Base-by-base conservation (phyloP, 1,140 invertebrate species). In the Helicoverpa zea region DNA sequence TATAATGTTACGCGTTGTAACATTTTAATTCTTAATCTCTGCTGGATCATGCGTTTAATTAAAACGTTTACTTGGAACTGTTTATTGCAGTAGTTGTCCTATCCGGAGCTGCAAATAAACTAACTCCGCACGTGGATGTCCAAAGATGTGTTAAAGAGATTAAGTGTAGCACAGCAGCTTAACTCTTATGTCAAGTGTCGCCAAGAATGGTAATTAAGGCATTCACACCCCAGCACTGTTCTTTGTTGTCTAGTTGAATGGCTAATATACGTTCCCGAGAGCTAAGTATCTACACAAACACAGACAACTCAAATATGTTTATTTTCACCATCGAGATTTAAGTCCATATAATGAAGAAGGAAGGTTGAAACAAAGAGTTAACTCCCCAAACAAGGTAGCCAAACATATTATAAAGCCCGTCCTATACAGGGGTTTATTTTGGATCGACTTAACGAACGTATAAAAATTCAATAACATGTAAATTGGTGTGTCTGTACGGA, bases 401-500 rank as follows among this genome's bases (percentile, higher is more conserved):
- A 75, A 61, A 75, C 16, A 59, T 75, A 75, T 75, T 75, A 61
- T 75, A 49, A 75, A 75, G 47, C 56, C 35, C 30, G 16, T 54
- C 56, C 75, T 54, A 52, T 66, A 52, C 23, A 54, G 11, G 54
- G 61, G 75, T 77, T 77, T 64, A 77, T 77, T 77, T 77, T 66
- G 83, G 84, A 88, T 89, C 83, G 86, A 87, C 89, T 90, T 91
- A 90, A 91, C 84, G 88, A 87, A 87, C 86, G 91, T 87, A 90
- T 89, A 92, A 94, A 94, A 94, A 94, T 92, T 92, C 93, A 94
- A 94, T 94, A 94, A 92, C 89, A 94, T 94, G 93, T 93, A 94
- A 94, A 94, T 94, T 86, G 86, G 85, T 85, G 87, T 90, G 86
- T 88, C 88, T 91, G 88, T 89, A 87, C 88, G 88, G 61, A 87